Base-by-base conservation (phyloP, 2,797 vertebrate genomes). In the Anomalospiza imberbis region DNA sequence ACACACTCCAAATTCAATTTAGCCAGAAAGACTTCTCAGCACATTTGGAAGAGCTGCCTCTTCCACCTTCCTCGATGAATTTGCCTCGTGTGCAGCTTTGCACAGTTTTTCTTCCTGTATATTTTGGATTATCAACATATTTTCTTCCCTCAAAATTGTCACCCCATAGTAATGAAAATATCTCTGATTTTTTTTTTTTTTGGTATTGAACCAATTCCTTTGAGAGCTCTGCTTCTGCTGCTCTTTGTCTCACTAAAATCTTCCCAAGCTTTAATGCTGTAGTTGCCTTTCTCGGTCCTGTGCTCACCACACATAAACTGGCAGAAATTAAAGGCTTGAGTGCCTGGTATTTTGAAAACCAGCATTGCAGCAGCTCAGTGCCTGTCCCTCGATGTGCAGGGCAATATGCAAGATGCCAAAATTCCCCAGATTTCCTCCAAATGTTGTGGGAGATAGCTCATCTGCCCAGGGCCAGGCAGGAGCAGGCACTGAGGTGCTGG, bases 1-100 rank as follows among this genome's bases (percentile, higher is more conserved):
- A 85, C 14, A 83, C 34, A 24, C 57, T 95, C 88, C 88, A 94
- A 94, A 90, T 77, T 80, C 81, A 79, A 67, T 85, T 80, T 68
- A 87, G 63, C 38, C 88, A 68, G 34, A 93, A 74, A 85, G 55
- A n/a, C 26, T 91, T 82, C 84, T 92, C 80, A 92, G 84, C 63
- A 77, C 50, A 87, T 88, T 94, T 82, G 60, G 34, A 57, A 83
- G 67, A 73, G 16, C 21, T 4, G 1, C 42, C 17, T 89, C 77
- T 87, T 45, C 48, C 32, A 82, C 81, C 42, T 80, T 80, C 38
- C 65, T 76, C 2, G 0, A 45, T 19, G 48, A 58, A 38, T 62
- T 57, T 82, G 20, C 54, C 38, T 82, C 1, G 0, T 53, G 40
- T 62, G 51, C 73, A 79, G 12, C 26, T 31, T 29, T 63, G 42